Conservation (phyloP, 2,888 invertebrate species). For the Andrena bicolor region DNA sequence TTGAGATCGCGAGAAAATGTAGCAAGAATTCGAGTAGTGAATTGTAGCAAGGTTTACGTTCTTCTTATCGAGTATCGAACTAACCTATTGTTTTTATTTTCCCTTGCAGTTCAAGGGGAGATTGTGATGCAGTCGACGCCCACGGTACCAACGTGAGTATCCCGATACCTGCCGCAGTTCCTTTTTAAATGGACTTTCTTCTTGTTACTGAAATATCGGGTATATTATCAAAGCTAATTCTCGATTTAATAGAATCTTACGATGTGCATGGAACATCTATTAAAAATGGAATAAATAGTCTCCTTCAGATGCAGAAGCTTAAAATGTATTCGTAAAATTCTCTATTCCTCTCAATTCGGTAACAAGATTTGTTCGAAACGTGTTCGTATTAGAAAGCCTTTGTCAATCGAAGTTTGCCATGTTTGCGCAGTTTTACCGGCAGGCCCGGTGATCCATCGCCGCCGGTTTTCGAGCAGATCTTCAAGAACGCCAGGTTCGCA, state of each 20-base stretch:
- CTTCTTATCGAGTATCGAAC: background rate
- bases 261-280: too few relatives aligned
- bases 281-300: too few relatives aligned
- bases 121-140: slow-evolving; percentile 86
- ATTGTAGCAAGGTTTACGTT: background rate
- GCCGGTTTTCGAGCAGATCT: slow-evolving; percentile 98
- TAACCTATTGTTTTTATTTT: slow-evolving; percentile 71
- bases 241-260: too few relatives aligned
- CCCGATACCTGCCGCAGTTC: background rate
- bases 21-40: background rate
- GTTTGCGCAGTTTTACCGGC: slow-evolving; percentile 78
- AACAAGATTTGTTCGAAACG: too few relatives aligned
- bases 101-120: slow-evolving; percentile 89
- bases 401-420: background rate
- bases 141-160: slow-evolving; percentile 83
- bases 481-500: slow-evolving; percentile 97
- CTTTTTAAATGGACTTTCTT: background rate
- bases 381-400: background rate
- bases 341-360: too few relatives aligned
- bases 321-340: too few relatives aligned
- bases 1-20: too few relatives aligned
- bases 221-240: too few relatives aligned
- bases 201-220: too few relatives aligned
- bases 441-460: slow-evolving; percentile 93
- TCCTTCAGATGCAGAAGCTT: too few relatives aligned